These are phyloP conservation scores for Knipowitschia caucasica DNA, from an alignment of 2,797 vertebrate species.

Conservation along the genomic window DNA sequence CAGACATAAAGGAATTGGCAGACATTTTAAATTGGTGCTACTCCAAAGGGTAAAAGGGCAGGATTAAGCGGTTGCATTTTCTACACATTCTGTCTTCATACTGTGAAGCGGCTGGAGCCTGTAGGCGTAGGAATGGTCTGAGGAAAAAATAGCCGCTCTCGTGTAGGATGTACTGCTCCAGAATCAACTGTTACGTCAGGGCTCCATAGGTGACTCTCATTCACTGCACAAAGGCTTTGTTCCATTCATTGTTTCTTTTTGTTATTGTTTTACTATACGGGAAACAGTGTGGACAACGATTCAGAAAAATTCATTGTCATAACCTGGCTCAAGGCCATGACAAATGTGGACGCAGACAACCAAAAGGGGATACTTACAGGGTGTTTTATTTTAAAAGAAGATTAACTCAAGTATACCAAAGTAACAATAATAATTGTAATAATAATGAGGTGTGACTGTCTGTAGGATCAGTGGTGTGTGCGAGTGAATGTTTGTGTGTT, in stretches of 20 bases:
- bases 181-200: background rate
- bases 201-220: background rate
- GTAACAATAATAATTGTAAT: too few species aligned
- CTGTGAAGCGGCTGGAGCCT: slow-evolving; percentile 10
- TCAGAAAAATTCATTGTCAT: background rate
- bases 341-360: too few species aligned
- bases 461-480: too few species aligned
- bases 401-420: too few species aligned
- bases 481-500: too few species aligned
- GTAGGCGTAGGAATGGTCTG: slow-evolving; percentile 10
- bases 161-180: background rate
- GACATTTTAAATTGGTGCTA: slow-evolving; percentile 21
- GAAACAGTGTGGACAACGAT: background rate
- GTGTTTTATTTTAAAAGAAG: too few species aligned
- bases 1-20: background rate
- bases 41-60: slow-evolving; percentile 40
- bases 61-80: slow-evolving; percentile 23
- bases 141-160: slow-evolving; percentile 11
- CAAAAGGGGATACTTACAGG: too few species aligned
- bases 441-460: too few species aligned
- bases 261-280: background rate
- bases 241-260: background rate
- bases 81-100: slow-evolving; percentile 26
- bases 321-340: too few species aligned
- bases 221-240: background rate